These are phyloP conservation scores for Okapia johnstoni DNA, from an alignment of 2,113 vertebrate species.

Conservation along the genomic window DNA sequence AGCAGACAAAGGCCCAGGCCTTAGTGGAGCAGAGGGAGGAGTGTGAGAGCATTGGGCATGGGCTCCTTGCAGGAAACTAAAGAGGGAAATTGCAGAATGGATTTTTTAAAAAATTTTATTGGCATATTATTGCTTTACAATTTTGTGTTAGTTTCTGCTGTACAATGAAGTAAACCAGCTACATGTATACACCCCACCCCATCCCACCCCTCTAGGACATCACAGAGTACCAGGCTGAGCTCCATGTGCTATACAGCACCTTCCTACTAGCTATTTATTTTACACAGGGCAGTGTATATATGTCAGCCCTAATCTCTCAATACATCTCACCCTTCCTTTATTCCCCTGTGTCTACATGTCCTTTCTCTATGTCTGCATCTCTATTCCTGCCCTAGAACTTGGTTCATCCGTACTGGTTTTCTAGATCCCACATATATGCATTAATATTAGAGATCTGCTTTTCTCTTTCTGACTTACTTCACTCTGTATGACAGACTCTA, in stretches of 20 bases:
- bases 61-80: no score
- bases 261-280: neutral
- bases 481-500: neutral
- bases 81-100: neutral
- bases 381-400: neutral
- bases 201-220: neutral
- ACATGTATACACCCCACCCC: neutral
- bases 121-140: neutral
- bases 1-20: no score
- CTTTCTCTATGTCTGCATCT: neutral
- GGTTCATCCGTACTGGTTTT: neutral
- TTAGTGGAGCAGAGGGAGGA: no score
- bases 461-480: neutral
- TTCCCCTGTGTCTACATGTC: neutral
- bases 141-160: neutral
- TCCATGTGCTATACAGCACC: neutral
- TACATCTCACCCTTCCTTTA: neutral
- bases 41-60: accelerated
- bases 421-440: neutral
- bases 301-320: neutral
- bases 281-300: neutral
- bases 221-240: neutral
- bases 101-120: neutral
- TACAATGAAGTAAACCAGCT: neutral
- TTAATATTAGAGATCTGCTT: neutral